Percentiles rank a stretch among this genome's conserved stretches.
Conservation (phyloP, 2,888 invertebrate species). For the Leucophenga maculata region DNA sequence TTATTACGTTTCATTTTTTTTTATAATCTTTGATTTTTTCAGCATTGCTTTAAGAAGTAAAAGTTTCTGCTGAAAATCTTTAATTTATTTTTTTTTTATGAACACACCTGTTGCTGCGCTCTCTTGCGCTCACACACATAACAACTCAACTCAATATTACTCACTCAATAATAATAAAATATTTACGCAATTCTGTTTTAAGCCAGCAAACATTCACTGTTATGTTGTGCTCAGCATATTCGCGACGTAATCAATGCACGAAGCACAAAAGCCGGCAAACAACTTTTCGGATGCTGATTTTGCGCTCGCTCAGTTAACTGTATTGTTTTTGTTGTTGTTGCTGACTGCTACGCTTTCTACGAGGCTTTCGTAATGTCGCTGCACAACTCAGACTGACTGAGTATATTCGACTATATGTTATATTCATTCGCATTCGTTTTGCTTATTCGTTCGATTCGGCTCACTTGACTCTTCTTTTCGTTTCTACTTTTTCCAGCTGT, state of each 20-base stretch:
- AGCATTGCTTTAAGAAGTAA: too few species aligned
- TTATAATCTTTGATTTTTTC: too few species aligned
- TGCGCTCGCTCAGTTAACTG: too few species aligned
- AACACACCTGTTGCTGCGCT: conserved; percentile 12
- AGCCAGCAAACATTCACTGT: neutral
- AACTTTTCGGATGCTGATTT: too few species aligned
- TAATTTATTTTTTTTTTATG: too few species aligned
- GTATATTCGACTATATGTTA: neutral
- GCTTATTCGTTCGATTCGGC: conserved; percentile 40
- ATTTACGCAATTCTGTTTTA: neutral
- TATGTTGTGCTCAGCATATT: conserved; percentile 21
- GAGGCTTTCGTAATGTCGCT: conserved; percentile 3
- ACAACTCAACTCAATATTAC: conserved; percentile 2
- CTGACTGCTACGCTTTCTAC: neutral
- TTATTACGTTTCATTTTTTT: too few species aligned
- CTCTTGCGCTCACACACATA: neutral
- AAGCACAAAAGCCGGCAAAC: conserved; percentile 18
- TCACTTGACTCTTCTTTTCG: conserved; percentile 33
- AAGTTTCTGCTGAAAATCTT: too few species aligned
- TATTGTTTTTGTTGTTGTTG: too few species aligned
- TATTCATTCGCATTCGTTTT: conserved; percentile 50
- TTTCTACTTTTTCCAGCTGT: conserved; percentile 19
- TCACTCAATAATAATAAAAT: neutral
- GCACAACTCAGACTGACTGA: neutral
- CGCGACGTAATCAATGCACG: conserved; percentile 21